Evolutionary conservation across 2,113 vertebrate genomes (phyloP).

Genomic region (Tyto alba): DNA sequence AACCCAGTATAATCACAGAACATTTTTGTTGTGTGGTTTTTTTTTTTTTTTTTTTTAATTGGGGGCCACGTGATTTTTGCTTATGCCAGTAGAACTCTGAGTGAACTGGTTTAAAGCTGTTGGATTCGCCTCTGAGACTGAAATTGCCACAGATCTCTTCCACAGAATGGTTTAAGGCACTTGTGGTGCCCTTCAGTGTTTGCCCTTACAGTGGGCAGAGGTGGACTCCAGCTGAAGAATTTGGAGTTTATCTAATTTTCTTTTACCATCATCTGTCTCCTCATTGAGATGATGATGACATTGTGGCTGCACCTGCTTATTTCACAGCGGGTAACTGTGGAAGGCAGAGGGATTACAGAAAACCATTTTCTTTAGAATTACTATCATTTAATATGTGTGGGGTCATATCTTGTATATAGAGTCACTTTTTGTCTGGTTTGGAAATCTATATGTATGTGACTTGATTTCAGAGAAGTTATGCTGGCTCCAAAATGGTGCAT

Average conservation of each 20-base stretch:
- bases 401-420: neutral
- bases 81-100: neutral
- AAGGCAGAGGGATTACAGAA: neutral
- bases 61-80: neutral
- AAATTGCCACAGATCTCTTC: neutral
- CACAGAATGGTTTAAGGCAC: neutral
- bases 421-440: neutral
- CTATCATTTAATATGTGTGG: neutral
- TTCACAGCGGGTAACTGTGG: neutral
- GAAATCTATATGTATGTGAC: rapidly evolving
- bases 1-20: neutral
- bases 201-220: neutral
- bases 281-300: neutral
- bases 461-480: neutral
- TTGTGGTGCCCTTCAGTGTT: neutral
- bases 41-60: neutral
- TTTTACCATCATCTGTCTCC: neutral
- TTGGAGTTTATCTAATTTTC: neutral
- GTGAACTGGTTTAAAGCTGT: neutral
- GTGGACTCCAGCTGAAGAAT: neutral
- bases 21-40: neutral
- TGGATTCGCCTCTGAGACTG: neutral
- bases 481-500: neutral
- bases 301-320: neutral
- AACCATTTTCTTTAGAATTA: neutral